A percentile compares a stretch with the other conserved stretches of the same genome.
phyloP scores from a whole-genome alignment of 1,140 invertebrate genomes.

The Zaprionus nigranus region DNA sequence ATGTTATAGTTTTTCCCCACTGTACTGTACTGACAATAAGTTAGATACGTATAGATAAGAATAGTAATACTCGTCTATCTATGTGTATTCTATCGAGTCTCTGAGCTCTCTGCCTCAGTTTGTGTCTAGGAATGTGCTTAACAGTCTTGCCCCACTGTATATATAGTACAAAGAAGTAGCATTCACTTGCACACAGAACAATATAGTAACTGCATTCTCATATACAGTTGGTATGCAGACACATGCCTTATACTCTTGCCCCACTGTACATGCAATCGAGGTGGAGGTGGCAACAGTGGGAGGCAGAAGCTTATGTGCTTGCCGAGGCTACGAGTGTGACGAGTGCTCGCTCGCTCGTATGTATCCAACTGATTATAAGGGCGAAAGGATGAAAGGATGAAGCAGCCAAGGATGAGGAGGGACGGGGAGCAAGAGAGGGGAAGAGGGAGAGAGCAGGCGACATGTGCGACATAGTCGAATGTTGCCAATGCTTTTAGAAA shows the following conservation, averaged over 20 bases:
- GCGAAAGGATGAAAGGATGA: conserved; percentile 79
- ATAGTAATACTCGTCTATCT: too few relatives aligned
- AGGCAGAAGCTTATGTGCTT: conserved; percentile 31
- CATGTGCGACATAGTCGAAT: conserved; percentile 39
- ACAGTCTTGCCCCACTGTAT: too few relatives aligned
- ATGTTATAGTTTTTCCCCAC: too few relatives aligned
- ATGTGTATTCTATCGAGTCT: too few relatives aligned
- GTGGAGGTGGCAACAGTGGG: neutral
- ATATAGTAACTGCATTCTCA: too few relatives aligned
- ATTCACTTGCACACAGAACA: too few relatives aligned
- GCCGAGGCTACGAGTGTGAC: neutral
- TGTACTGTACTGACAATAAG: too few relatives aligned
- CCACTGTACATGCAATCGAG: conserved; percentile 9
- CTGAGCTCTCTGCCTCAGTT: too few relatives aligned
- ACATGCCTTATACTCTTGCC: neutral
- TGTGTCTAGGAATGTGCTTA: too few relatives aligned
- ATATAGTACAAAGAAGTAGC: too few relatives aligned
- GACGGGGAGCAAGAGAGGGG: neutral
- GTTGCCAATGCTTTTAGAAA: conserved; percentile 82
- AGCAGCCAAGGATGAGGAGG: conserved; percentile 4
- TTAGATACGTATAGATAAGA: too few relatives aligned
- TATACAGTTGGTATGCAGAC: neutral
- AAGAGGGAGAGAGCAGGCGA: conserved; percentile 15
- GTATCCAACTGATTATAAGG: conserved; percentile 73
- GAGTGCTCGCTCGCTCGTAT: conserved; percentile 38